Evolutionary conservation across 1,140 invertebrate species (phyloP).

Genomic region (Trissolcus basalis): DNA sequence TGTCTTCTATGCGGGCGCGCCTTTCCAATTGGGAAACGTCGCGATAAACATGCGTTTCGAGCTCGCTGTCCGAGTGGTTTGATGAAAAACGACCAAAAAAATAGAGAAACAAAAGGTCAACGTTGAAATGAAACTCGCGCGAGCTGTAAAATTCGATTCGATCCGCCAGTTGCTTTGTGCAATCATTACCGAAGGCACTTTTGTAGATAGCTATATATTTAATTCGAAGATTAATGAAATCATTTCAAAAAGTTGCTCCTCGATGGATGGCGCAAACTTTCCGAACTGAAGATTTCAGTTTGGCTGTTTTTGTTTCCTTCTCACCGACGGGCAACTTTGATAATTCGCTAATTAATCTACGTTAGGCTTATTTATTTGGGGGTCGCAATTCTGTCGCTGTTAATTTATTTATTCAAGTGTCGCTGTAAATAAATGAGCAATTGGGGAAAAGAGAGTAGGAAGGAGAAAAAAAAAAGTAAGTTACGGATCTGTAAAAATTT

Average conservation of each 20-base stretch:
- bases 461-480: too few species aligned
- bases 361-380: slow-evolving; percentile 43
- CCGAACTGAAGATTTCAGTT: too few species aligned
- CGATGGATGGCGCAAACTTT: too few species aligned
- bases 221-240: slow-evolving; percentile 18
- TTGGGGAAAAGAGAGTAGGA: background rate
- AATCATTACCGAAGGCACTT: slow-evolving; percentile 41
- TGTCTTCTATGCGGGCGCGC: slow-evolving; percentile 37
- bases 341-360: slow-evolving; percentile 28
- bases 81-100: too few species aligned
- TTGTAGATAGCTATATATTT: slow-evolving; percentile 56
- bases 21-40: slow-evolving; percentile 38
- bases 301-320: too few species aligned
- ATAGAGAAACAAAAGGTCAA: too few species aligned
- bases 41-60: slow-evolving; percentile 40
- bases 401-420: slow-evolving; percentile 52
- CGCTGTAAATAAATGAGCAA: slow-evolving; percentile 46
- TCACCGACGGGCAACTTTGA: too few species aligned
- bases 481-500: too few species aligned
- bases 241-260: too few species aligned
- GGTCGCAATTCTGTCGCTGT: slow-evolving; percentile 23
- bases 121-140: background rate
- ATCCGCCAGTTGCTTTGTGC: slow-evolving; percentile 40
- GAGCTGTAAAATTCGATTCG: slow-evolving; percentile 16
- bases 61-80: slow-evolving; percentile 14